A percentile compares a stretch with the other conserved stretches of the same genome.
Evolutionary conservation across 2,888 invertebrate genomes (phyloP).

Genomic region (Leucoptera coffeella): DNA sequence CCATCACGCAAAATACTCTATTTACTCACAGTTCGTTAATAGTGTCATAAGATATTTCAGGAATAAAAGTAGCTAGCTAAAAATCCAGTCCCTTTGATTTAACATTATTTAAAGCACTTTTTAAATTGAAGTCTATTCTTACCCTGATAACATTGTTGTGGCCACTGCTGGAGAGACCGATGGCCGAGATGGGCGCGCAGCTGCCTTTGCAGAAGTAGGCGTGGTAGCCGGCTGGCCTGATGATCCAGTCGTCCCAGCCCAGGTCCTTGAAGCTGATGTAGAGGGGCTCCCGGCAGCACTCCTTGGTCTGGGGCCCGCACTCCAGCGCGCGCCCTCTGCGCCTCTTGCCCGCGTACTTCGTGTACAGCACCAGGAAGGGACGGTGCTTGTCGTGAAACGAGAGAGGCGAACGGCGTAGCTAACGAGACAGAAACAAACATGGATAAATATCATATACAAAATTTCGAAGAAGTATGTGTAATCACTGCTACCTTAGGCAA

Average conservation of each 20-base stretch:
- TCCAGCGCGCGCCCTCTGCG: conserved; percentile 60
- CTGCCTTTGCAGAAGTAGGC: conserved; percentile 84
- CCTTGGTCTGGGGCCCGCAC: conserved; percentile 59
- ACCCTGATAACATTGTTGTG: conserved; percentile 74
- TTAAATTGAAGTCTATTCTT: no score
- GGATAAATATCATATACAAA: no score
- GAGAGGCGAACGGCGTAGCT: conserved; percentile 59
- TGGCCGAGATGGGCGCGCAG: conserved; percentile 67
- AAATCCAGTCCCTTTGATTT: no score
- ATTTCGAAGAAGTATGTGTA: no score
- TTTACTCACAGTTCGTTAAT: no score
- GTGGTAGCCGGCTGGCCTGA: conserved; percentile 75
- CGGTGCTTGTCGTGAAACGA: conserved; percentile 63
- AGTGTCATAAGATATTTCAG: no score
- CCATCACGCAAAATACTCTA: no score
- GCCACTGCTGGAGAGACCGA: conserved; percentile 50
- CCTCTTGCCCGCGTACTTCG: conserved; percentile 62
- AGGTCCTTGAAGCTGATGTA: conserved; percentile 79
- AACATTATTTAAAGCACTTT: no score
- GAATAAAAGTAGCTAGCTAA: no score
- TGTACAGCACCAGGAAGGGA: conserved; percentile 76
- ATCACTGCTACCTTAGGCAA: no score
- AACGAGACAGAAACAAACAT: no score
- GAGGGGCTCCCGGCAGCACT: conserved; percentile 78
- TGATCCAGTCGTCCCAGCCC: conserved; percentile 86